Percentiles rank a stretch among this genome's conserved stretches.
phyloP scores from a whole-genome alignment of 2,797 vertebrate species.

The Vespertilio murinus region DNA sequence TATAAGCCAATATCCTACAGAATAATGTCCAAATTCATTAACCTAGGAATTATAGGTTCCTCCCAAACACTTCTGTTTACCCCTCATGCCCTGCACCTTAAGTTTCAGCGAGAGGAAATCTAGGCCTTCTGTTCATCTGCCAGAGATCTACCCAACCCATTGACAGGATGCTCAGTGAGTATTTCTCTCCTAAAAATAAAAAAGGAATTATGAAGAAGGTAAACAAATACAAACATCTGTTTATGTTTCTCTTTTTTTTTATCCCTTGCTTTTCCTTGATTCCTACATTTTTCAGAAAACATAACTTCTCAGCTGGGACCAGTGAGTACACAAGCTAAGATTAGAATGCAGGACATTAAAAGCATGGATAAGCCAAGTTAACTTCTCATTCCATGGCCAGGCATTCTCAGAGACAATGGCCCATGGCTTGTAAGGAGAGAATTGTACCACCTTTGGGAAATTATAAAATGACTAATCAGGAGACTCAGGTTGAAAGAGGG shows the following conservation, averaged over 20 bases:
- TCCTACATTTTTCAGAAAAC: not conserved
- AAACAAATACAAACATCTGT: not conserved
- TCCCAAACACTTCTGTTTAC: not conserved
- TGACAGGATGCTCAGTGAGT: not conserved
- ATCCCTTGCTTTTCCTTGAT: not conserved
- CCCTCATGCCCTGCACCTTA: not conserved
- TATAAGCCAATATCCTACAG: not conserved
- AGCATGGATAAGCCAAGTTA: not conserved
- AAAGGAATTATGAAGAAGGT: not conserved
- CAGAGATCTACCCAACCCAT: not conserved
- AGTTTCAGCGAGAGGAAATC: not conserved
- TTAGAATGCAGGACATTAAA: not conserved
- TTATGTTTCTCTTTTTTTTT: not conserved
- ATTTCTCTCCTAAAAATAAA: not conserved
- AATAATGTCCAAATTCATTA: not conserved
- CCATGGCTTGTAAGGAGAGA: not conserved
- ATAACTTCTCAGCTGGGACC: not conserved
- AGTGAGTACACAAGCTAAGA: not conserved
- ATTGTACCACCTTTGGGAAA: not conserved
- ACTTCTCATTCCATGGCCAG: not conserved
- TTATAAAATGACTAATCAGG: not conserved
- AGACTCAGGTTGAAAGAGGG: not conserved
- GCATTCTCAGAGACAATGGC: not conserved
- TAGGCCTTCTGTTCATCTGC: not conserved
- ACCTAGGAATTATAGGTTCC: not conserved